Evolutionary conservation across 2,113 vertebrate genomes (phyloP).

Genomic region (Tupaia tana): DNA sequence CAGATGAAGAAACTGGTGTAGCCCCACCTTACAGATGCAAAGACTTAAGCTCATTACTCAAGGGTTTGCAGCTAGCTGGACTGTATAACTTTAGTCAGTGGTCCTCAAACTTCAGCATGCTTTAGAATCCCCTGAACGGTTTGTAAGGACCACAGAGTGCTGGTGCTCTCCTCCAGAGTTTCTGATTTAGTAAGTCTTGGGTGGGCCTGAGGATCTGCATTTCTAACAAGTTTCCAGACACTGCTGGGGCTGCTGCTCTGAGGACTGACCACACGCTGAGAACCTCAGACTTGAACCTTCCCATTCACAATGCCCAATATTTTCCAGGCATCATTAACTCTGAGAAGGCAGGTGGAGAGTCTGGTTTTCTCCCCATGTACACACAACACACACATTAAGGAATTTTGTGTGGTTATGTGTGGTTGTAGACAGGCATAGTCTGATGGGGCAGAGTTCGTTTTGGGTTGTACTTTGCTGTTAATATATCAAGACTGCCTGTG

Average conservation of each 20-base stretch:
- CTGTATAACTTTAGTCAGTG: not conserved
- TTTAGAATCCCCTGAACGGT: not conserved
- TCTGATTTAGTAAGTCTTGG: not conserved
- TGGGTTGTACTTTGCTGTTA: not conserved
- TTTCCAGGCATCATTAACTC: not conserved
- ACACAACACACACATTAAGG: not conserved
- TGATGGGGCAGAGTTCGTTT: not conserved
- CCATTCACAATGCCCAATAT: not conserved
- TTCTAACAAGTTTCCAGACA: not conserved
- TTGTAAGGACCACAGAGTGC: not conserved
- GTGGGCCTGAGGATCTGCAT: not conserved
- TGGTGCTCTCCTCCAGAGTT: not conserved
- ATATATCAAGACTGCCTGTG: not conserved
- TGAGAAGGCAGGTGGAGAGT: not conserved
- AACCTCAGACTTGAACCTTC: not conserved
- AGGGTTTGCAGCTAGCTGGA: not conserved
- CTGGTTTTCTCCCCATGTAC: not conserved
- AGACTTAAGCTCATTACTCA: not conserved
- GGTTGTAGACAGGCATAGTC: not conserved
- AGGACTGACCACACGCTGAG: not conserved
- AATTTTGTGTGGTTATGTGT: not conserved
- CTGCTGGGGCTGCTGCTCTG: not conserved
- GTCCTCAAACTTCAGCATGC: not conserved
- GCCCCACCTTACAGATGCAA: not conserved
- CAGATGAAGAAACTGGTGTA: not conserved